phyloP scores from a whole-genome alignment of 2,888 invertebrate species.

The Ditula angustiorana region DNA sequence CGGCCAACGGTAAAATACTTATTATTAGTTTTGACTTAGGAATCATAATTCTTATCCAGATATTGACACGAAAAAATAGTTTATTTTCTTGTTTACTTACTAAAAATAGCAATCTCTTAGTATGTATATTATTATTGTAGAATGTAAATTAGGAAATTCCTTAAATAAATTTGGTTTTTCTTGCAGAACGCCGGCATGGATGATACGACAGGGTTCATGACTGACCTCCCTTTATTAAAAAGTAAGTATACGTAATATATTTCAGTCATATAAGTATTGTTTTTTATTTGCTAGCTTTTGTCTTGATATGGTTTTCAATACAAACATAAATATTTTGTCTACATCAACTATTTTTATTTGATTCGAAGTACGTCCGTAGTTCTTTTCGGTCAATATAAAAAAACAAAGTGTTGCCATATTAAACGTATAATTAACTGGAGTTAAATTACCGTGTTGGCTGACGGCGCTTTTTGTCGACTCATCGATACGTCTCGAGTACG shows the following conservation, averaged over 20 bases:
- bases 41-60: no score
- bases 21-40: no score
- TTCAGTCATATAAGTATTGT: no score
- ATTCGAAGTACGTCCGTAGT: neutral
- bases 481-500: conserved; percentile 36
- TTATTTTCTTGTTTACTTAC: no score
- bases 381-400: conserved; percentile 18
- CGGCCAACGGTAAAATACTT: no score
- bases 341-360: neutral
- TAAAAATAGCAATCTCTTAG: no score
- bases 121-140: no score
- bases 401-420: conserved; percentile 41
- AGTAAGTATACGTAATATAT: conserved; percentile 89
- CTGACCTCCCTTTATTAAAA: conserved; percentile 95
- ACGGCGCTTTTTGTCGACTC: conserved; percentile 43
- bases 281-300: no score
- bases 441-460: conserved; percentile 42
- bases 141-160: no score
- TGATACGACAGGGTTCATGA: conserved; percentile 95
- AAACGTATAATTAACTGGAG: conserved; percentile 40
- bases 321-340: conserved; percentile 9
- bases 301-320: neutral
- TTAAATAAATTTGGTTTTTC: conserved; percentile 44
- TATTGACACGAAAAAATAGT: no score
- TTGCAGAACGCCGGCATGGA: conserved; percentile 93